These are phyloP conservation scores for Tyrannus savana DNA, from an alignment of 2,113 vertebrate genomes.

Conservation along the genomic window DNA sequence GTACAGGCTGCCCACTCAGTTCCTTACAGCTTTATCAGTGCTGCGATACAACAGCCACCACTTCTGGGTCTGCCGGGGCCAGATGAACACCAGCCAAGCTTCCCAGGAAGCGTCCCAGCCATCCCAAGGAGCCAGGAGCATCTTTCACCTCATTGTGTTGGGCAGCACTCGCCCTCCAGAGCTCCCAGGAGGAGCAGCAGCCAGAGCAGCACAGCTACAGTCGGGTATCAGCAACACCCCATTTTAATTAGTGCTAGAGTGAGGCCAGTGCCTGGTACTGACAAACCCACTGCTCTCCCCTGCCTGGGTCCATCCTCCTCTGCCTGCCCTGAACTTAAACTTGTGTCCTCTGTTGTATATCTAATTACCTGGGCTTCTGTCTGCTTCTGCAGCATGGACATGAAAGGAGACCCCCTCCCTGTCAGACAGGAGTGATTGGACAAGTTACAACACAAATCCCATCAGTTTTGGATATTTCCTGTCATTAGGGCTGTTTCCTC, in stretches of 20 bases:
- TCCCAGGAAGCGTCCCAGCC: slow-evolving; percentile 26
- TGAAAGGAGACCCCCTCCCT: not conserved
- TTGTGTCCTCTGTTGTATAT: not conserved
- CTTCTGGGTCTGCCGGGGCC: not conserved
- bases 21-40: not conserved
- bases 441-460: not conserved
- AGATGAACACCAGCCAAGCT: slow-evolving; percentile 25
- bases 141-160: slow-evolving; percentile 3
- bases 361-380: not conserved
- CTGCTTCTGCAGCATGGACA: not conserved
- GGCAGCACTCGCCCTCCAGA: not conserved
- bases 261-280: not conserved
- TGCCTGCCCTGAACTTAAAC: slow-evolving; percentile 12
- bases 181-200: not conserved
- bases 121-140: not conserved
- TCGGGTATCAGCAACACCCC: not conserved
- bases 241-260: not conserved
- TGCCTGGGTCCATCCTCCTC: not conserved
- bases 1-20: not conserved
- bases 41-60: not conserved
- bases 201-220: not conserved
- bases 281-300: not conserved
- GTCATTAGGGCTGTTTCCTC: not conserved
- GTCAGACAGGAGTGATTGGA: not conserved
- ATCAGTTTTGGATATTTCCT: not conserved